These are phyloP conservation scores for Charaxes varanes DNA, from an alignment of 1,140 invertebrate species.

Conservation along the genomic window DNA sequence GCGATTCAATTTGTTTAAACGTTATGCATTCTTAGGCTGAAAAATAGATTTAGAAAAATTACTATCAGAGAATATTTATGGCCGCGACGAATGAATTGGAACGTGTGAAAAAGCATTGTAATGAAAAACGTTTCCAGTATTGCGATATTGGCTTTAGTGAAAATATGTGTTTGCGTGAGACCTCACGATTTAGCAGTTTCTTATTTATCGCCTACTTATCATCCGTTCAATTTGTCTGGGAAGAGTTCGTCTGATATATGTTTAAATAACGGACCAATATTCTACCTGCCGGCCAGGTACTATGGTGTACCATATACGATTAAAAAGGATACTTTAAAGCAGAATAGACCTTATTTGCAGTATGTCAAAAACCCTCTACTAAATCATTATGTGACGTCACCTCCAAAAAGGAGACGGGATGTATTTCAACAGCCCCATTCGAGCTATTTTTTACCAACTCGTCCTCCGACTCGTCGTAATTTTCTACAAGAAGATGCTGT, in stretches of 20 bases:
- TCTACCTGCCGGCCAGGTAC: background rate
- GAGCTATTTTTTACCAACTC: no score
- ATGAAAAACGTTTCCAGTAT: background rate
- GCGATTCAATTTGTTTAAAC: background rate
- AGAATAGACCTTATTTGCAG: background rate
- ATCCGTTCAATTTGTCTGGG: no score
- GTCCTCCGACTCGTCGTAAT: no score
- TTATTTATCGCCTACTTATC: no score
- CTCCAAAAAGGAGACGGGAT: no score
- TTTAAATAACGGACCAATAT: background rate
- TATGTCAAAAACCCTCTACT: no score
- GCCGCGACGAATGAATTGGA: background rate
- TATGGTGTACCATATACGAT: background rate
- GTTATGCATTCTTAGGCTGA: background rate
- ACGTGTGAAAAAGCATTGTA: background rate
- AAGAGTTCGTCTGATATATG: background rate
- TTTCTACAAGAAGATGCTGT: no score
- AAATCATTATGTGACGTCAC: no score
- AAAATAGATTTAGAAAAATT: constrained; percentile 1
- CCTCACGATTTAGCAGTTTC: background rate
- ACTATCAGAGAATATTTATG: background rate
- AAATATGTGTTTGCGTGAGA: background rate
- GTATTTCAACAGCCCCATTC: no score
- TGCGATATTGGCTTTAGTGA: background rate
- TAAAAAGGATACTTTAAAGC: background rate